Base-by-base conservation (phyloP, 2,113 vertebrate genomes). In the Paralichthys olivaceus region DNA sequence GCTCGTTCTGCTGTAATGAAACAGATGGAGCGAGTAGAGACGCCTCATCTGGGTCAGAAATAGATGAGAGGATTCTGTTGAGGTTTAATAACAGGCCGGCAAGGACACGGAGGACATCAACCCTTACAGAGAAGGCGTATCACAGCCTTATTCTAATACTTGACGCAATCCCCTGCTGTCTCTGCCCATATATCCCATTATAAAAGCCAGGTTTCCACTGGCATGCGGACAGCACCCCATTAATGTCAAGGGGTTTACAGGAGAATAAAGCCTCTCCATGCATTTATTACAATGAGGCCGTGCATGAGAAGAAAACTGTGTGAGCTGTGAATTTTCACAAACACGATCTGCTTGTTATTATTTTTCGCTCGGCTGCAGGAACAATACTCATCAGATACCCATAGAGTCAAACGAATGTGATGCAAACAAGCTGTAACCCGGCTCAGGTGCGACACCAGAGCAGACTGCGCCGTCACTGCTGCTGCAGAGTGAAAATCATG, bases 61-160 rank as follows among this genome's bases (percentile, higher is more conserved):
- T 49, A 65, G 58, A 26, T 20, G 62, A 61, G 77, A 29, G 65
- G 63, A 69, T 72, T 85, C 66, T 83, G 58, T 23, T 53, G 79
- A 54, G 77, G 77, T 84, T 85, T 76, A 85, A 87, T 78, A 79
- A 72, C 63, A 64, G 66, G 71, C 53, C 76, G 74, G 47, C 66
- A 73, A 89, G 73, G 72, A 75, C 72, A 2, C 40, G 49, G 62
- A 75, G 81, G 74, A 77, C 75, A 74, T 83, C 45, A 3, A 20
- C 63, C 47, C 56, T 80, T 69, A 43, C 77, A 77, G 51, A 81
- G 57, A 66, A 54, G 51, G 56, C 45, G 23, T 47, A 71, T 77
- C 75, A 75, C 75, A 63, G 56, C 81, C 53, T 67, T 49, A 71
- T 84, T 83, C 59, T 72, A 59, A 69, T 62, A 79, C 70, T 77